These are phyloP conservation scores for Saccostrea echinata DNA, from an alignment of 1,140 invertebrate species.

Conservation along the genomic window DNA sequence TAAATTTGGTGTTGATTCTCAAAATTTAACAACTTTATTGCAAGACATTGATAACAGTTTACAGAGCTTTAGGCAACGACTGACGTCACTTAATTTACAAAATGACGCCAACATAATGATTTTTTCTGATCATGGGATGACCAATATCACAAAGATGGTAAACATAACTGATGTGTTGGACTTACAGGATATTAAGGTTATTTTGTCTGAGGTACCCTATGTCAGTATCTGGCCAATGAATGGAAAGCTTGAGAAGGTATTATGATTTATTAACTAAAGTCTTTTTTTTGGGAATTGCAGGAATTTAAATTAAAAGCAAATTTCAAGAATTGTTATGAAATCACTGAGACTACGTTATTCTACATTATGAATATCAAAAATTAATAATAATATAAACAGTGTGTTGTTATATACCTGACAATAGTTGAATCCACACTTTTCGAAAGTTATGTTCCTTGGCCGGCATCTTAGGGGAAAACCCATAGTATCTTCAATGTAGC, in stretches of 20 bases:
- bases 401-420: too few relatives aligned
- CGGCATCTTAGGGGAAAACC: too few relatives aligned
- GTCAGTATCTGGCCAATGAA: constrained; percentile 73
- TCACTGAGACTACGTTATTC: too few relatives aligned
- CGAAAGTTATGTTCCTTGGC: too few relatives aligned
- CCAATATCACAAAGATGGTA: constrained; percentile 70
- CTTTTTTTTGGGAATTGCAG: too few relatives aligned
- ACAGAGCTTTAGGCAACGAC: constrained; percentile 63
- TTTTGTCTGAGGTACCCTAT: constrained; percentile 73
- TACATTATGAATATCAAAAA: too few relatives aligned
- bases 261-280: too few relatives aligned
- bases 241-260: constrained; percentile 66
- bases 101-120: constrained; percentile 79
- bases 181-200: constrained; percentile 66
- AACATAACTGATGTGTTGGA: constrained; percentile 72
- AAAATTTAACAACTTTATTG: constrained; percentile 60
- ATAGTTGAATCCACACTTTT: too few relatives aligned
- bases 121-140: constrained; percentile 81
- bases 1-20: constrained; percentile 64
- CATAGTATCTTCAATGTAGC: too few relatives aligned
- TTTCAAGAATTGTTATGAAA: too few relatives aligned
- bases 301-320: too few relatives aligned
- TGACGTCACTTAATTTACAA: constrained; percentile 52
- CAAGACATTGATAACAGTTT: constrained; percentile 70
- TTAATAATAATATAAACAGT: too few relatives aligned